Percentiles rank a stretch among this genome's conserved stretches.
Evolutionary conservation across 2,888 invertebrate genomes (phyloP).

Genomic region (Caenorhabditis japonica): DNA sequence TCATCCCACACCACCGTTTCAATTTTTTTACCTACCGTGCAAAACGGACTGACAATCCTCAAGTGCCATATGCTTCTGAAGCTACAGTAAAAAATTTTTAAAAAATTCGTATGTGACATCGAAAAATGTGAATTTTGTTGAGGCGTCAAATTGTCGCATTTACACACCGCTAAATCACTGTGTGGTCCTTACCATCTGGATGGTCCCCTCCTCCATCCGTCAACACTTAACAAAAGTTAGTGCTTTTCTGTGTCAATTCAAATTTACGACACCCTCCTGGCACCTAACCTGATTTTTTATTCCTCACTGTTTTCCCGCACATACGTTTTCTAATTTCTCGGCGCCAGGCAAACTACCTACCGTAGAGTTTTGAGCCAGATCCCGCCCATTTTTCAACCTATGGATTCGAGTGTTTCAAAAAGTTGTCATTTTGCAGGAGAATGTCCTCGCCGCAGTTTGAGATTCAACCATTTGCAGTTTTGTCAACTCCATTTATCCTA

Average conservation of each 20-base stretch:
- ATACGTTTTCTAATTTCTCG: no score
- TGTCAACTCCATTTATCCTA: slow-evolving; percentile 30
- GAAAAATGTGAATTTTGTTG: no score
- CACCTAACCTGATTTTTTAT: neutral
- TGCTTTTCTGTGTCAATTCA: slow-evolving; percentile 32
- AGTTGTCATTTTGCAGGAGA: neutral
- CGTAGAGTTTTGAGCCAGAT: slow-evolving; percentile 8
- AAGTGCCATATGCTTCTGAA: slow-evolving; percentile 1
- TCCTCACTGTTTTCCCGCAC: slow-evolving; percentile 32
- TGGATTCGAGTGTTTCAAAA: neutral
- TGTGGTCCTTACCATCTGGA: neutral
- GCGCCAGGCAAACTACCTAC: no score
- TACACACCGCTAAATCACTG: slow-evolving; percentile 31
- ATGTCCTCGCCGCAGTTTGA: slow-evolving; percentile 20
- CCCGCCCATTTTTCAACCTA: neutral
- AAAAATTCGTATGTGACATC: no score
- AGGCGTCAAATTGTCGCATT: slow-evolving; percentile 47
- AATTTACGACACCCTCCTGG: slow-evolving; percentile 32
- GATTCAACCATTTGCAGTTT: slow-evolving; percentile 41
- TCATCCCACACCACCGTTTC: neutral
- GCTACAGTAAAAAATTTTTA: no score
- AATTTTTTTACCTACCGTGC: neutral
- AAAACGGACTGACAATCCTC: neutral
- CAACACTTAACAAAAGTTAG: slow-evolving; percentile 15
- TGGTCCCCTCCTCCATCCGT: neutral